phyloP scores from a whole-genome alignment of 2,888 invertebrate species.

The Acanthosepion lycidas region DNA sequence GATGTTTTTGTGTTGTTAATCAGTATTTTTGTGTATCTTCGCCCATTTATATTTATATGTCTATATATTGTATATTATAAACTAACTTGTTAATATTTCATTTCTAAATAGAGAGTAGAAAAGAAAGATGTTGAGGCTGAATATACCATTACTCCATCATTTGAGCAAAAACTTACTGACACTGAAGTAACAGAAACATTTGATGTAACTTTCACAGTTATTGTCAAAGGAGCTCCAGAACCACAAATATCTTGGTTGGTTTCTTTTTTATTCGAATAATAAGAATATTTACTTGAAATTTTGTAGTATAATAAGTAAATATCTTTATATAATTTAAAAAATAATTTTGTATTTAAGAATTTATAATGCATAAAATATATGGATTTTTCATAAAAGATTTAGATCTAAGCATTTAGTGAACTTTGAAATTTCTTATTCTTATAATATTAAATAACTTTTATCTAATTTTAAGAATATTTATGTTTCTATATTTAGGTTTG shows the following conservation, averaged over 20 bases:
- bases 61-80: neutral
- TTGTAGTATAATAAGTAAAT: neutral
- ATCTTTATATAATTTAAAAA: neutral
- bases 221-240: conserved; percentile 62
- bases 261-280: neutral
- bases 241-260: conserved; percentile 64
- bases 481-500: no score
- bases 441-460: neutral
- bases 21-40: neutral
- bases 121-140: conserved; percentile 47
- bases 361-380: neutral
- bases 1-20: neutral
- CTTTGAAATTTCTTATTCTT: neutral
- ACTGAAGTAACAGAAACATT: conserved; percentile 68
- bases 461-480: no score
- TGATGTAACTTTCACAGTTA: conserved; percentile 58
- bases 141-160: conserved; percentile 58
- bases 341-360: neutral
- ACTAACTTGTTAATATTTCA: neutral
- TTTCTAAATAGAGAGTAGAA: conserved; percentile 44
- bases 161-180: conserved; percentile 63
- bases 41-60: neutral
- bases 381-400: neutral
- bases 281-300: neutral
- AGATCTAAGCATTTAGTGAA: neutral